Conservation (phyloP, 2,888 invertebrate species). For the Galerucella pusilla region DNA sequence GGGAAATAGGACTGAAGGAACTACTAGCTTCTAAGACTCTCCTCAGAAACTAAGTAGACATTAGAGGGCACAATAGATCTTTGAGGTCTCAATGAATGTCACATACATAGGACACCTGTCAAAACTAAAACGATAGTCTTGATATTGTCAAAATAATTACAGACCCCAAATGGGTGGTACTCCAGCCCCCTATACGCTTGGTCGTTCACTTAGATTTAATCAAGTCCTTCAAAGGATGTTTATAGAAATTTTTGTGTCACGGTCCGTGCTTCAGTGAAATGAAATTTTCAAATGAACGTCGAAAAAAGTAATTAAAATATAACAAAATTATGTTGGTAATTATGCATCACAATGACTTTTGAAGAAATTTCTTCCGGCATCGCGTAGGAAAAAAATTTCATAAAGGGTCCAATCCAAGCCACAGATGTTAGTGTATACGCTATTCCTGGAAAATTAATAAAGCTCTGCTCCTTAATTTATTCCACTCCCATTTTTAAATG, state of each 20-base stretch:
- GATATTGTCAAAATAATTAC: no score
- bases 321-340: neutral
- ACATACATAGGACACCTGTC: no score
- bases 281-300: neutral
- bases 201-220: neutral
- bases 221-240: neutral
- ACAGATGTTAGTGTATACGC: conserved; percentile 47
- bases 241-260: neutral
- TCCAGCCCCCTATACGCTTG: no score
- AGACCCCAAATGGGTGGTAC: no score
- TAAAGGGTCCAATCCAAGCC: conserved; percentile 37
- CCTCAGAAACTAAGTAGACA: no score
- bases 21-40: no score
- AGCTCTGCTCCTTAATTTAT: conserved; percentile 47
- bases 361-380: neutral
- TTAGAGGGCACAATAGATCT: no score
- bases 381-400: conserved; percentile 11
- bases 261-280: conserved; percentile 5
- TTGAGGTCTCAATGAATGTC: no score
- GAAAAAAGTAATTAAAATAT: neutral
- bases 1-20: no score
- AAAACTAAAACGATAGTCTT: no score
- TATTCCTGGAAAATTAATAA: conserved; percentile 51
- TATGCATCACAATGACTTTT: conserved; percentile 1
- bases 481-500: conserved; percentile 45